Evolutionary conservation across 2,113 vertebrate genomes (phyloP).

Genomic region (Chloropsis cyanopogon): DNA sequence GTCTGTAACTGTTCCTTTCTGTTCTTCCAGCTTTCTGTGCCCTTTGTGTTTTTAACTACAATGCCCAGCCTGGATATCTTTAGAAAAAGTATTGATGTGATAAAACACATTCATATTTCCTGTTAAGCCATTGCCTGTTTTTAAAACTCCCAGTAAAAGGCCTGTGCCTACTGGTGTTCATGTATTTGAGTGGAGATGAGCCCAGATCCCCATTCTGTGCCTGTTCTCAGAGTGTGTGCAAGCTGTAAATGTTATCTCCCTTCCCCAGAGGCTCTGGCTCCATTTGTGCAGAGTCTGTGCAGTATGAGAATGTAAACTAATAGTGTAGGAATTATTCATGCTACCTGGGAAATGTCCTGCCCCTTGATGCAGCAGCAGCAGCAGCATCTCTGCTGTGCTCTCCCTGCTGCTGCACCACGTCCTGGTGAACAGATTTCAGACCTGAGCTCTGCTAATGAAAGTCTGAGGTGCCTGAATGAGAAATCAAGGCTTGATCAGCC

Average conservation of each 20-base stretch:
- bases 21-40: not conserved
- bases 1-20: not conserved
- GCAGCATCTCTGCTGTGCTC: not conserved
- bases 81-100: not conserved
- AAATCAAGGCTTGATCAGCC: not conserved
- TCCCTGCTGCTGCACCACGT: not conserved
- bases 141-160: not conserved
- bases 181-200: not conserved
- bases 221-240: not conserved
- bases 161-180: not conserved
- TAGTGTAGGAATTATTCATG: not conserved
- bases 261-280: not conserved
- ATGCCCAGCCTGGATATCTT: not conserved
- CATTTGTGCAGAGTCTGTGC: not conserved
- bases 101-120: not conserved
- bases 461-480: not conserved
- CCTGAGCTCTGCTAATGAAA: not conserved
- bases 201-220: not conserved
- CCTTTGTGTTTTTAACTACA: not conserved
- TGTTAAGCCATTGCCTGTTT: not conserved
- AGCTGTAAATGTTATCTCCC: not conserved
- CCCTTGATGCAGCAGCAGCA: not conserved
- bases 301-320: not conserved
- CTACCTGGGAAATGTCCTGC: not conserved
- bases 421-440: not conserved